Evolutionary conservation across 2,797 vertebrate species (phyloP), one percentile per base, ranked within the genome.

Genomic region (Melanitta fusca): DNA sequence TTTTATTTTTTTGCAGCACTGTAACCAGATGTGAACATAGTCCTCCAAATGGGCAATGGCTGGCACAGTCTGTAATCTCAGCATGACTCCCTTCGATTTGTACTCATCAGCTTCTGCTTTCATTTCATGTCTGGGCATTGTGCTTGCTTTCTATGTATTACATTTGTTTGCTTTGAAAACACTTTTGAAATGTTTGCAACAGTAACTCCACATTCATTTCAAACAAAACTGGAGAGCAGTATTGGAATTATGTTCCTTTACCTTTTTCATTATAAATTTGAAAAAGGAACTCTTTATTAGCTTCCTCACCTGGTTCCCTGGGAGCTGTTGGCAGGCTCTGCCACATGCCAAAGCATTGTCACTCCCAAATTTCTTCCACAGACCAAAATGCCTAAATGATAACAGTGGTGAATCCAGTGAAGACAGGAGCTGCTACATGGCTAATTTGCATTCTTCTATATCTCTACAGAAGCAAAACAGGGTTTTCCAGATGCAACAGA

Each of bases 61-160:
- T 83, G 66, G 32, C 54, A 60, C 16, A 73, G 49, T 38, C 19
- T 82, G 21, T 57, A 83, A 89, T 80, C 65, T 70, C 93, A 94
- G 78, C 53, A 45, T 30, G 65, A 66, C 24, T 68, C 62, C 51
- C 32, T 88, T 92, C 3, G 0, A 65, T 89, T 93, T 92, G 32
- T 73, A 61, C n/a, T 89, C 83, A 69, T 69, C 53, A 60, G 34
- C 45, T 91, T 61, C 77, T 43, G n/a, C 75, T 72, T 73, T 77
- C 49, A 41, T 94, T 73, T 91, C 41, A 56, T 22, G 60, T 89
- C 45, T 89, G 68, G 36, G 38, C 36, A 49, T 38, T 87, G 32
- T 28, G 13, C 25, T 89, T 3, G 1, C 56, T 56, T n/a, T 41
- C 43, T 43, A 47, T 21, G 36, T 15, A 39, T 57, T 65, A 41